Base-by-base conservation (phyloP, 2,888 invertebrate genomes). In the Lacanobia wlatinum region DNA sequence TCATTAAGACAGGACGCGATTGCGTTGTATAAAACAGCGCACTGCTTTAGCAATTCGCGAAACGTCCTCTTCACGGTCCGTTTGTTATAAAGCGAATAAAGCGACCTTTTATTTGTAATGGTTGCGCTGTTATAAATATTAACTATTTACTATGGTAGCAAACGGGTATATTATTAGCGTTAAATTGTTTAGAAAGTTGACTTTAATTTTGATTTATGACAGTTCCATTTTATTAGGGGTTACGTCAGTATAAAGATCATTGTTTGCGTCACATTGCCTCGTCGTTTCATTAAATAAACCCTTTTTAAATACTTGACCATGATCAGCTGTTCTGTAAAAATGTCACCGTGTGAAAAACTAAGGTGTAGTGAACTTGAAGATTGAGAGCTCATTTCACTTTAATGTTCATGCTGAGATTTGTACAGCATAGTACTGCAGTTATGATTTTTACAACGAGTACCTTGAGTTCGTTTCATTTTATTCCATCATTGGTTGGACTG, bases 51-150 rank as follows among this genome's bases (percentile, higher is more conserved):
- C 73, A 78, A 85, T 83, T 76, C 83, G 73, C 65, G 60, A 70
- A 81, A 73, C 79, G 82, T 85, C 76, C 79, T 82, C 76, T 76
- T 64, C 72, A 82, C 76, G 87, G 77, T 84, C 83, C 79, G 85
- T 79, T 84, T 87, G 60, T 18, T 67, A 50, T 67, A 50, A 62
- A 69, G 38, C 76, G 78, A 78, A 70, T 65, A 59, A 70, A 64
- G 18, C 72, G 78, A 79, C 74, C 78, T 78, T 83, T 76, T 71
- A 86, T 76, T 80, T 73, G 74, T 74, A 81, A 85, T 80, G 38
- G 75, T 70, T 18, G 52, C 50, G 50, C 77, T 67, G 70, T 72
- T 67, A 76, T 75, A 79, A 78, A 84, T 83, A 76, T 76, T 78
- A 77, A 73, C 63, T 64, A 76, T 79, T 70, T 64, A 74, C 76